Conservation (phyloP, 2,888 invertebrate genomes). For the Callimorpha dominula region DNA sequence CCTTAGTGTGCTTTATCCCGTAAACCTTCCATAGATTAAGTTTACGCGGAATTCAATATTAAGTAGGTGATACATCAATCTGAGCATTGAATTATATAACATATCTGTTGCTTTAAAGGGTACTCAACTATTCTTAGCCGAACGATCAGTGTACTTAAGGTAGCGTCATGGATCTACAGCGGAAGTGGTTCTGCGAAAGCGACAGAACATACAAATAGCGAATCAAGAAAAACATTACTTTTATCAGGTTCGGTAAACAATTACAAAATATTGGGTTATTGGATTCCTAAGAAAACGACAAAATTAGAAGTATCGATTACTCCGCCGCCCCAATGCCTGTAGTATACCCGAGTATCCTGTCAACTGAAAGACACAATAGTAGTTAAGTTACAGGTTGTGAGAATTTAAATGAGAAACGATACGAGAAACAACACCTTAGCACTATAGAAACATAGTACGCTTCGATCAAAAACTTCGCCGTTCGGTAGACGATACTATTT, state of each 20-base stretch:
- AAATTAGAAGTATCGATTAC: too few species aligned
- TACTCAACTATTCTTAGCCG: too few species aligned
- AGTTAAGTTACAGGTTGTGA: not conserved
- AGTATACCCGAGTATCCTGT: too few species aligned
- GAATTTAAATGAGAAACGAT: not conserved
- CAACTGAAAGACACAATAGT: too few species aligned
- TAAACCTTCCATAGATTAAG: not conserved
- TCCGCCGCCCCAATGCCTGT: too few species aligned
- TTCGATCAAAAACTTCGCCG: conserved; percentile 17
- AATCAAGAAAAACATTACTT: too few species aligned
- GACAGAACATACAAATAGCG: not conserved
- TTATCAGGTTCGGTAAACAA: not conserved
- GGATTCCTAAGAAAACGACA: not conserved
- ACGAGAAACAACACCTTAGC: not conserved
- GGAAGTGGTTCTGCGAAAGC: not conserved
- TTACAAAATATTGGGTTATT: not conserved
- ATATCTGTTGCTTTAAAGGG: not conserved
- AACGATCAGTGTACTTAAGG: too few species aligned
- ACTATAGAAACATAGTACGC: not conserved
- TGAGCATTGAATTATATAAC: too few species aligned
- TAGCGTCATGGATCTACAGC: not conserved
- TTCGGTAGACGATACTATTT: conserved; percentile 28
- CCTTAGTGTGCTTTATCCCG: not conserved
- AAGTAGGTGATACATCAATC: too few species aligned
- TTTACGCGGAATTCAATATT: not conserved